phyloP scores from a whole-genome alignment of 2,113 vertebrate species.

The Myotis lucifugus region DNA sequence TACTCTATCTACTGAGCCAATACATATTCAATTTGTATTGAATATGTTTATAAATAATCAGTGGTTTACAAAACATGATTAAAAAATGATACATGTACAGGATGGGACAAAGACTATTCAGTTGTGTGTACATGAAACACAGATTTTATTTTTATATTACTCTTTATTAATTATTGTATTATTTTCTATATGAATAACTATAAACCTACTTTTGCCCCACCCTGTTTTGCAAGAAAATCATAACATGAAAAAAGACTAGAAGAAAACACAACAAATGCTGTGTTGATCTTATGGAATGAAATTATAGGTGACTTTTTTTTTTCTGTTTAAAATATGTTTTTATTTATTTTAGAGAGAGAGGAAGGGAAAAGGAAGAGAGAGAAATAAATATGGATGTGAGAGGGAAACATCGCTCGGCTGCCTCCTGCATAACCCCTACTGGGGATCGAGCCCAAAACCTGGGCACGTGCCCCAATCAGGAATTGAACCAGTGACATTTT shows the following conservation, averaged over 20 bases:
- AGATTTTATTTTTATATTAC: background rate
- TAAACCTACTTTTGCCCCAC: background rate
- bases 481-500: no score
- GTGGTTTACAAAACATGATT: background rate
- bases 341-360: no score
- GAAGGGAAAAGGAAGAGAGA: no score
- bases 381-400: no score
- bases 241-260: background rate
- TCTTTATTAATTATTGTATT: background rate
- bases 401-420: no score
- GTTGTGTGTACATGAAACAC: background rate
- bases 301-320: background rate
- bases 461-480: no score
- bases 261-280: background rate
- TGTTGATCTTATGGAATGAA: background rate
- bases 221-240: background rate
- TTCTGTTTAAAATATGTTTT: no score
- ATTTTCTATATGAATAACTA: background rate
- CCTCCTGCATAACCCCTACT: no score
- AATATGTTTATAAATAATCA: constrained; percentile 11
- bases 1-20: no score
- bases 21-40: background rate
- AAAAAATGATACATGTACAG: background rate
- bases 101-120: background rate
- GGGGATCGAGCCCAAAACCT: no score